Evolutionary conservation across 1,140 invertebrate genomes (phyloP).

Genomic region (Zophobas atratus): DNA sequence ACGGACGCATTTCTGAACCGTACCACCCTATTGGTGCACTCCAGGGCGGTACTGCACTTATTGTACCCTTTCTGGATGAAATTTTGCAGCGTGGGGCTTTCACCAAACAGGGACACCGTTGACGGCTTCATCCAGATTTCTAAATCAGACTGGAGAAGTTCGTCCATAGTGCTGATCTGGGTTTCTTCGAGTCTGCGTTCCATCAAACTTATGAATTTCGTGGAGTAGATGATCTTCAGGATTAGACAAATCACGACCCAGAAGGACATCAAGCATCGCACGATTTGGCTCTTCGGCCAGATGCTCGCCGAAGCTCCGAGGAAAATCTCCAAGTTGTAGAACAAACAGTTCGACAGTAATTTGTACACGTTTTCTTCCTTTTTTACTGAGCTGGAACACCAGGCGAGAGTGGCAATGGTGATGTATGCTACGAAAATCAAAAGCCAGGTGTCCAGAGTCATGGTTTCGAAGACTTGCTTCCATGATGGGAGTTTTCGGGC

Average conservation of each 20-base stretch:
- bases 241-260: conserved; percentile 51
- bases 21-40: conserved; percentile 36
- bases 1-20: conserved; percentile 30
- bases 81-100: conserved; percentile 26
- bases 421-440: conserved; percentile 8
- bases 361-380: conserved; percentile 22
- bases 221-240: conserved; percentile 49
- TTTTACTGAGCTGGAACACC: not conserved
- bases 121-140: conserved; percentile 39
- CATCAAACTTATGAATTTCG: conserved; percentile 50
- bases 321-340: conserved; percentile 12
- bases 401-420: conserved; percentile 1
- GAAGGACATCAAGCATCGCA: conserved; percentile 43
- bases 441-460: conserved; percentile 31
- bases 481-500: not conserved
- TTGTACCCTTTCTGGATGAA: conserved; percentile 10
- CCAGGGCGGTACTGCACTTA: conserved; percentile 31
- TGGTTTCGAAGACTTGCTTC: conserved; percentile 34
- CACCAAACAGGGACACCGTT: not conserved
- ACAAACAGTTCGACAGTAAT: not conserved
- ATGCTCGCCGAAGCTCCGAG: not conserved
- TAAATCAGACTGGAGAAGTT: conserved; percentile 41
- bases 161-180: conserved; percentile 47
- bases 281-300: conserved; percentile 26
- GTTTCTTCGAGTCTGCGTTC: conserved; percentile 22